phyloP scores from a whole-genome alignment of 2,888 invertebrate genomes.

The Cantharis nigra region DNA sequence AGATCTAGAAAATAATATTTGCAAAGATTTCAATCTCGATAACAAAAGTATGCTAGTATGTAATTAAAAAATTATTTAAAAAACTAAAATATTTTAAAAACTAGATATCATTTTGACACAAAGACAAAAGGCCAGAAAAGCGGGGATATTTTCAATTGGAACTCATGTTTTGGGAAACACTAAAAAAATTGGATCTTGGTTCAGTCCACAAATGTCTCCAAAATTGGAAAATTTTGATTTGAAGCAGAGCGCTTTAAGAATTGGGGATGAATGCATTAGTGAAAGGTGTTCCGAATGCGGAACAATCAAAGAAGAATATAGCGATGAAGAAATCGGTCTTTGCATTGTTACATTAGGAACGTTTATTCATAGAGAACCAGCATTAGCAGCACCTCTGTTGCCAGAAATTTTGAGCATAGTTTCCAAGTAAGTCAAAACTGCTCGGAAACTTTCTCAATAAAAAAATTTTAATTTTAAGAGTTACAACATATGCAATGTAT shows the following conservation, averaged over 20 bases:
- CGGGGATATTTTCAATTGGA: conserved; percentile 60
- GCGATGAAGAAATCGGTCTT: conserved; percentile 94
- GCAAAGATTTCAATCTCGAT: conserved; percentile 46
- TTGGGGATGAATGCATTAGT: conserved; percentile 73
- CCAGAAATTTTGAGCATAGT: conserved; percentile 90
- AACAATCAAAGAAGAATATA: conserved; percentile 85
- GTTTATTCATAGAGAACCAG: conserved; percentile 94
- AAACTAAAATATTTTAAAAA: background rate
- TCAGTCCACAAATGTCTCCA: conserved; percentile 52
- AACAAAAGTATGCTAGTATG: conserved; percentile 44
- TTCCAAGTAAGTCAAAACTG: conserved; percentile 68
- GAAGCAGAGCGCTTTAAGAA: conserved; percentile 66
- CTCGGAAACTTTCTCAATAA: background rate
- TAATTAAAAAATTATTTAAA: background rate
- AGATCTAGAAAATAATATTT: conserved; percentile 46
- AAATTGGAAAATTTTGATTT: conserved; percentile 51
- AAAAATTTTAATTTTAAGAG: conserved; percentile 55
- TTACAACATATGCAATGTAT: conserved; percentile 78
- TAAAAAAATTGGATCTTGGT: conserved; percentile 62
- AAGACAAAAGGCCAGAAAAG: conserved; percentile 61
- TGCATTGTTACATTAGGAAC: conserved; percentile 93
- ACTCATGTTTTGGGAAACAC: conserved; percentile 60
- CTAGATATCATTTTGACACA: conserved; percentile 53
- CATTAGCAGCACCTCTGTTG: conserved; percentile 89
- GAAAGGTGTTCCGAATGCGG: conserved; percentile 90